Percentiles rank a stretch among this genome's conserved stretches.
phyloP scores from a whole-genome alignment of 2,797 vertebrate species.

The Scolopax rusticola region DNA sequence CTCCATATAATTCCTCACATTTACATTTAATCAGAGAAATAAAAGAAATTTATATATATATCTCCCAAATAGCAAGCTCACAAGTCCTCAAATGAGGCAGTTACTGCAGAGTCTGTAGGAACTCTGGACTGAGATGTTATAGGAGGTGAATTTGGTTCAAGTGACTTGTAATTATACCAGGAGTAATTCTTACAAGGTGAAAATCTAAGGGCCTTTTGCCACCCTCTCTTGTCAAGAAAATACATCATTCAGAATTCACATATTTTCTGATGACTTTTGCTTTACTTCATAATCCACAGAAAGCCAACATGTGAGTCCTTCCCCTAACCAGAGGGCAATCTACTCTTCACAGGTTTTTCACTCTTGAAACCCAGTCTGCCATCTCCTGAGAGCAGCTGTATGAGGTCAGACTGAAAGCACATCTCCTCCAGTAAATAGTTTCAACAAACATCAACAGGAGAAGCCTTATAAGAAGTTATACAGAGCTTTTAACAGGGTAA shows the following conservation, averaged over 20 bases:
- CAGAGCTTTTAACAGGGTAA: neutral
- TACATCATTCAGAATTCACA: neutral
- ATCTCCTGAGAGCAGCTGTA: neutral
- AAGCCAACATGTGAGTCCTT: neutral
- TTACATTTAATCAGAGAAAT: neutral
- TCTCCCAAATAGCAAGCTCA: neutral
- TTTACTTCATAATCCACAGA: neutral
- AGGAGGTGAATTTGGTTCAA: neutral
- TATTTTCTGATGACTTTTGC: neutral
- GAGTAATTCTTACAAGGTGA: neutral
- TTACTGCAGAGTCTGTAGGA: neutral
- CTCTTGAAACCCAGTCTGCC: neutral
- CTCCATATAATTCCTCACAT: neutral
- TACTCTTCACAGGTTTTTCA: neutral
- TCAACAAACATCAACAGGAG: neutral
- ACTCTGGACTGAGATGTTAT: neutral
- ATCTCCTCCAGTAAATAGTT: neutral
- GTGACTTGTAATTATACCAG: neutral
- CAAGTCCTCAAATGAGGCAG: neutral
- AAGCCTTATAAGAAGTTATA: neutral
- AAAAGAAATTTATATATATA: neutral
- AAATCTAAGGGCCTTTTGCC: neutral
- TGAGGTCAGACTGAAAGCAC: neutral
- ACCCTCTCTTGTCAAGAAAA: neutral
- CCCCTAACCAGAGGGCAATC: neutral